A percentile compares a stretch with the other conserved stretches of the same genome.
phyloP scores from a whole-genome alignment of 2,888 invertebrate genomes.

The Hyalella azteca region DNA sequence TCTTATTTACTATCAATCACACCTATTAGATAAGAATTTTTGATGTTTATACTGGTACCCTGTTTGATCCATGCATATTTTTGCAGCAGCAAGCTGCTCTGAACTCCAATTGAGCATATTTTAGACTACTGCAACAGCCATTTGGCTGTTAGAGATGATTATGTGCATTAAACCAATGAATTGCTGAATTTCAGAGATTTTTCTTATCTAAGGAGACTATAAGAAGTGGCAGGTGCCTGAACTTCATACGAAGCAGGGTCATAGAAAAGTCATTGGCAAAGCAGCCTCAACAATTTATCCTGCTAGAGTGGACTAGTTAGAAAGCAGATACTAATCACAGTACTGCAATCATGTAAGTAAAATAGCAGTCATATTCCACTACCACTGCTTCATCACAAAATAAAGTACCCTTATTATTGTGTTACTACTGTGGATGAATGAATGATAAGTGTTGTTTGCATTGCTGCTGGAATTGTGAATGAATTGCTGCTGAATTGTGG shows the following conservation, averaged over 20 bases:
- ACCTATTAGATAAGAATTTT: background rate
- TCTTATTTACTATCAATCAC: background rate
- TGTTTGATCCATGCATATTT: background rate
- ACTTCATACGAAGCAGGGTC: constrained; percentile 33
- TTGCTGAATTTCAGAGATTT: constrained; percentile 34
- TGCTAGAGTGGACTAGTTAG: constrained; percentile 30
- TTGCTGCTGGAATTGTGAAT: background rate
- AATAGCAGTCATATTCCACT: background rate
- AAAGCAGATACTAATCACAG: constrained; percentile 27
- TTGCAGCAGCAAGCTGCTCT: background rate
- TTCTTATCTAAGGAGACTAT: constrained; percentile 6
- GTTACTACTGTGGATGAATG: no score
- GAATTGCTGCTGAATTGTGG: background rate
- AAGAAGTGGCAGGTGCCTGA: background rate
- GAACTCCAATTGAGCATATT: background rate
- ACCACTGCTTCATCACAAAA: background rate
- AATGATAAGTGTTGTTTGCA: background rate
- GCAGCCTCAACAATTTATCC: constrained; percentile 21
- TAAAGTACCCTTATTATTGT: background rate
- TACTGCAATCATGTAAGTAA: constrained; percentile 24
- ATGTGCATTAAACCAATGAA: constrained; percentile 30
- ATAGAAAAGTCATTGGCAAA: background rate
- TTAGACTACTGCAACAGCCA: background rate
- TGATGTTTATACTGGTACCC: constrained; percentile 11
- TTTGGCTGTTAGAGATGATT: background rate